phyloP scores from a whole-genome alignment of 2,113 vertebrate species.

The Acanthochromis polyacanthus region DNA sequence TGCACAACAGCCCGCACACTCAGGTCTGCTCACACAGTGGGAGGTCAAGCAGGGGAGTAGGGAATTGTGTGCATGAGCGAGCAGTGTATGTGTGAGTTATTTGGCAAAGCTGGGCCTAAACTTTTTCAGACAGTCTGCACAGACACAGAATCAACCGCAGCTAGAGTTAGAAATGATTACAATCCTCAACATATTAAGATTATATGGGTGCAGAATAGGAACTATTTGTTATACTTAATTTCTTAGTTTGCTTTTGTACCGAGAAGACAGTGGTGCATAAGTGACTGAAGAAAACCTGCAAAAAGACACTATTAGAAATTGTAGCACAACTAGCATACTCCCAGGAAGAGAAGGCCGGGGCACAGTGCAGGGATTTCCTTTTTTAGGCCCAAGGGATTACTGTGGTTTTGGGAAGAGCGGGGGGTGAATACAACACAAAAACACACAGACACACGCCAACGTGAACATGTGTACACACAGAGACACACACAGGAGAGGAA shows the following conservation, averaged over 20 bases:
- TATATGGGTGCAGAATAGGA: not conserved
- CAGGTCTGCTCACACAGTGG: constrained; percentile 26
- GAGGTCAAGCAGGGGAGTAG: constrained; percentile 4
- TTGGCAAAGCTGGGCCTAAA: constrained; percentile 34
- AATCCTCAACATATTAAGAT: constrained; percentile 4
- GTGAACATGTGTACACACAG: constrained; percentile 8
- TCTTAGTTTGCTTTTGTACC: not conserved
- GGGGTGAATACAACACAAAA: constrained; percentile 52
- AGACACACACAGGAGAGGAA: constrained; percentile 12
- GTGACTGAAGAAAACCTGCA: not conserved
- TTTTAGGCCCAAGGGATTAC: constrained; percentile 71
- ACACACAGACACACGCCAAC: constrained; percentile 29
- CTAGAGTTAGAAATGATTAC: not conserved
- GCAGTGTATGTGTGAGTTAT: constrained; percentile 37
- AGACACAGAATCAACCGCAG: constrained; percentile 9
- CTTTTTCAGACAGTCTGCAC: constrained; percentile 23
- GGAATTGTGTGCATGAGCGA: constrained; percentile 34
- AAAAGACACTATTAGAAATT: not conserved
- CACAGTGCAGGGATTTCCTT: constrained; percentile 65
- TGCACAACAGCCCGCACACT: constrained; percentile 27
- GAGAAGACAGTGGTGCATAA: constrained; percentile 21
- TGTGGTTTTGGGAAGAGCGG: constrained; percentile 45
- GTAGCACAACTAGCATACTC: constrained; percentile 11
- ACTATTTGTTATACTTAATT: constrained; percentile 1
- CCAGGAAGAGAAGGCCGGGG: constrained; percentile 46